phyloP scores from a whole-genome alignment of 2,888 invertebrate genomes.

The Pegoplata infirma region DNA sequence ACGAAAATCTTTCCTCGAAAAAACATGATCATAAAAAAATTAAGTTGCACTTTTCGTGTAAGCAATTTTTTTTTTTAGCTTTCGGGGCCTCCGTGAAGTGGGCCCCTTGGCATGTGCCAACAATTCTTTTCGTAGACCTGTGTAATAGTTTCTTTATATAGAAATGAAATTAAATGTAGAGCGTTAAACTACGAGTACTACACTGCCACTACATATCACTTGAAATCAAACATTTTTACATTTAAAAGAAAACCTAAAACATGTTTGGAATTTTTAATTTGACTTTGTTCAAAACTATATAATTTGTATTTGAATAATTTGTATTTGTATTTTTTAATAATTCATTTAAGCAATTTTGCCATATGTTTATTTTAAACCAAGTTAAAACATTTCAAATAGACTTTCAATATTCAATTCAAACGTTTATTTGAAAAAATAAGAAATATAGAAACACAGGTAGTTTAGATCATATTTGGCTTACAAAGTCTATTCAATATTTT shows the following conservation, averaged over 20 bases:
- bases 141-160: neutral
- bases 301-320: no score
- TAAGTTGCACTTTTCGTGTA: no score
- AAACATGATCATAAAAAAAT: no score
- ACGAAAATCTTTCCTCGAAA: no score
- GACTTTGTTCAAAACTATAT: no score
- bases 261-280: neutral
- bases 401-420: neutral
- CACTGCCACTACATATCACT: no score
- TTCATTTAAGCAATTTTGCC: constrained; percentile 1
- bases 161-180: constrained; percentile 54
- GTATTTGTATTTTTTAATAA: neutral
- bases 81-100: no score
- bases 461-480: constrained; percentile 16
- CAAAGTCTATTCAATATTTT: neutral
- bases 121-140: neutral
- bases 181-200: no score
- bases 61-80: no score
- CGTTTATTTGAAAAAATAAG: neutral
- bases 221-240: neutral
- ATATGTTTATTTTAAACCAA: neutral
- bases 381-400: neutral
- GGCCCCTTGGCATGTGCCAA: no score
- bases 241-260: neutral
- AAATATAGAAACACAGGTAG: neutral